Conservation (phyloP, 2,797 vertebrate genomes). For the Pogoniulus pusillus region DNA sequence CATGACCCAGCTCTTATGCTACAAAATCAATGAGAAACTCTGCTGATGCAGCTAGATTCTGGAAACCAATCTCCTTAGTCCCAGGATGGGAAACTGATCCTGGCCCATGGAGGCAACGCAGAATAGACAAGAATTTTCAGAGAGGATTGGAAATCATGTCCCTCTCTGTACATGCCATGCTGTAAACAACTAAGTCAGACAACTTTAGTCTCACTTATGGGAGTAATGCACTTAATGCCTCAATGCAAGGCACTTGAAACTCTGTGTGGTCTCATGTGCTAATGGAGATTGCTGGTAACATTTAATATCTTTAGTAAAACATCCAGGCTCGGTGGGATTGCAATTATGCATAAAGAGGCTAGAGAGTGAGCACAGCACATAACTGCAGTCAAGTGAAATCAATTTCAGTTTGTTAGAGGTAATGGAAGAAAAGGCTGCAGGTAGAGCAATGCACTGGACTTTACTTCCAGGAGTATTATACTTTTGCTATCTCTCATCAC, state of each 20-base stretch:
- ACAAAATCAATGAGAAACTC: not conserved
- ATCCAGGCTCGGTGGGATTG: constrained; percentile 13
- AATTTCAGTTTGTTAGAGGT: not conserved
- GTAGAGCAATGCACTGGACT: not conserved
- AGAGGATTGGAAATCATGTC: not conserved
- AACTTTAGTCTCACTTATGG: not conserved
- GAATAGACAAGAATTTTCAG: not conserved
- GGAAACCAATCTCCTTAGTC: not conserved
- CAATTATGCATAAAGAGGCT: constrained; percentile 18
- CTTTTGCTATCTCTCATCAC: not conserved
- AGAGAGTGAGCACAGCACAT: not conserved
- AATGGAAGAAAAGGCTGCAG: not conserved
- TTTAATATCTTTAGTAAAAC: constrained; percentile 50
- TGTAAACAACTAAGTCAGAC: not conserved
- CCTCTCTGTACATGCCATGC: not conserved
- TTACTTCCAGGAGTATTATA: not conserved
- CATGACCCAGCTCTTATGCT: not conserved
- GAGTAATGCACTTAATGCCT: constrained; percentile 3
- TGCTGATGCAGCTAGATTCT: not conserved
- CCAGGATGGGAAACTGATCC: not conserved
- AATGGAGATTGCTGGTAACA: constrained; percentile 33
- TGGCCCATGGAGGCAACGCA: not conserved
- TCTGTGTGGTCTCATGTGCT: not conserved
- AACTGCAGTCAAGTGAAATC: not conserved
- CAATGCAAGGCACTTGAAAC: constrained; percentile 25